Evolutionary conservation across 1,140 invertebrate genomes (phyloP), one percentile per base, ranked within the genome.

Genomic region (Spodoptera litura): DNA sequence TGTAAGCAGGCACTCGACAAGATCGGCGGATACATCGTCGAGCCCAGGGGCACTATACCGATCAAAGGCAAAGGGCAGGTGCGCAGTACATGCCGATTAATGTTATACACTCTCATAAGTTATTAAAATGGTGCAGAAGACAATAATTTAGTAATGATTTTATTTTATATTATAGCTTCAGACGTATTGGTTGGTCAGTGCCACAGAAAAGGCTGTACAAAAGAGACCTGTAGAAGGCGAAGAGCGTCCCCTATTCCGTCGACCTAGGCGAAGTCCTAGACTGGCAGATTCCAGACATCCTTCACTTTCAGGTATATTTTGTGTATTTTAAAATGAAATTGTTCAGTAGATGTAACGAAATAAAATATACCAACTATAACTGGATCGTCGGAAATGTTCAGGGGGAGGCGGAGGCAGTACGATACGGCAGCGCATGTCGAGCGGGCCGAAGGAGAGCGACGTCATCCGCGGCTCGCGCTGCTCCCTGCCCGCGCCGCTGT

Each of bases 61-160:
- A 97, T 99, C 96, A 99, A 99, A 95, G 98, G 98, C 8, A 98
- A 98, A 90, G 98, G 98, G 44, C 96, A 96, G 84, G 96, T 96
- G 5, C 94, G 81, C 80, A 4, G 35, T 25, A 25, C 11, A 49
- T n/a, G 15, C n/a, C 3, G 52, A 8, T 9, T 25, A 10, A 2
- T 6, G 20, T 9, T 25, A 6, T 58, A 58, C 25, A 11, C 11
- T 13, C 2, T 12, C n/a, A 61, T 0, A n/a, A 55, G 52, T 55
- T 38, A 20, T 55, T 55, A 8, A 55, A 3, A n/a, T 55, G 13
- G 53, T 3, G 13, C 4, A 2, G 53, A 20, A n/a, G 6, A 8
- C 20, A 6, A 20, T 56, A 4, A 4, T 8, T 20, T 2, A 8
- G 13, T 56, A 56, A 56, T 12, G 0, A 27, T 0, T 59, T 56